Base-by-base conservation (phyloP, 2,888 invertebrate species). In the Hesperia comma region DNA sequence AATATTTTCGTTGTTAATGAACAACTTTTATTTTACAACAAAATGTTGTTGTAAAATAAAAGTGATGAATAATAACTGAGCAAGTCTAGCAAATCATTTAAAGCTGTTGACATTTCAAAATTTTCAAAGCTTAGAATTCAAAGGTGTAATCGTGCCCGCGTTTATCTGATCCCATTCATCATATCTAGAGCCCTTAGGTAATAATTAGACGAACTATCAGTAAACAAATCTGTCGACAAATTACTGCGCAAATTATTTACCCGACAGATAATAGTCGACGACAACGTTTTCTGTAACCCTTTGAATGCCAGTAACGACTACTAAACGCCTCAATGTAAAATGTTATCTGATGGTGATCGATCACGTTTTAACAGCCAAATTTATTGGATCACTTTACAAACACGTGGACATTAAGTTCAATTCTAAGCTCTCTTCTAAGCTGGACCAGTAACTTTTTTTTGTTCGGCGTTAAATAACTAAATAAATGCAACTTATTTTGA, bases 311-410 rank as follows among this genome's bases (percentile, higher is more conserved):
- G 49, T 26, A 64, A 53, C 64, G 40, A 12, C 51, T 56, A 56
- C 56, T 41, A 51, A 64, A 21, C 37, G 26, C 19, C 40, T 63
- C 41, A 64, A 58, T 64, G 51, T 63, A 40, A 63, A 64, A 63
- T 21, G 14, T 40, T 57, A 58, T 64, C 63, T 51, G 63, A 64
- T 58, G 57, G 51, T 10, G 41, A 64, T 51, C 51, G 51, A 58
- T 57, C 63, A 21, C 49, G 56, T 51, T 56, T 12, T 64, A 64
- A 21, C 57, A 57, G 51, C 51, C 37, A 46, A 40, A 63, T 57
- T 57, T 57, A 51, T 40, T 15, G 15, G n/a, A 4, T 12, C 2
- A 51, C 12, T 51, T 19, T 12, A 14, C 12, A 51, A 51, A 51
- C 21, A 51, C 51, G 1, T 21, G 2, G 8, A 1, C 37, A 37